Base-by-base conservation (phyloP, 2,113 vertebrate genomes). In the Catharus minimus region DNA sequence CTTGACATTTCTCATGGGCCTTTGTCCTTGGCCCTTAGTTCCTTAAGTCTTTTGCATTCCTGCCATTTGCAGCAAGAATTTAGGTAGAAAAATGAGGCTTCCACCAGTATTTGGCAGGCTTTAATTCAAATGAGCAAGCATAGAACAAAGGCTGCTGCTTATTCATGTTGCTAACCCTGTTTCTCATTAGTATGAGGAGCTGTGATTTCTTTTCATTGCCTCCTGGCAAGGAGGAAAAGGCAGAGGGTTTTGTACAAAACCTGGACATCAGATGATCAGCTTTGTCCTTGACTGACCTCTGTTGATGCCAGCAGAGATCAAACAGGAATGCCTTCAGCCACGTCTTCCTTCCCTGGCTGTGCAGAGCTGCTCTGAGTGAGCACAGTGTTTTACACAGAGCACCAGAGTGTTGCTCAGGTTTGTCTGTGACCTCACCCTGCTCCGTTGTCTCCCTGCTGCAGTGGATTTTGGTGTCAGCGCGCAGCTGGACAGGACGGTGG, bases 401-500 rank as follows among this genome's bases (percentile, higher is more conserved):
- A 72, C 60, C 55, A 38, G 52, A 33, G 28, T 0, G 5, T 39
- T 65, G 78, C 78, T 89, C 36, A 11, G 71, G 47, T 71, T 89
- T 68, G 33, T 76, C 55, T 52, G 30, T 20, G 11, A 11, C 82
- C 78, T 94, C 18, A 60, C 13, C 0, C 2, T 73, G 27, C 9
- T 56, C 13, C n/a, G 0, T 90, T 91, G 36, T 94, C 22, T 89
- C 24, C 87, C 86, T 83, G 50, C 38, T 71, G 22, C 61, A 99
- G 99, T 99, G 97, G 99, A 99, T 92, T 99, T 99, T 47, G 99
- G 99, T 7, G 99, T 99, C 92, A 99, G 99, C 1, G 99, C 99
- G 49, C 99, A 99, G 98, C 97, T 99, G 82, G 99, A 99, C 86
- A 98, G 99, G 23, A 99, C 99, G 1, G 99, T 99, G 83, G 99